Conservation (phyloP, 2,888 invertebrate species). For the Prionchulus punctatus region DNA sequence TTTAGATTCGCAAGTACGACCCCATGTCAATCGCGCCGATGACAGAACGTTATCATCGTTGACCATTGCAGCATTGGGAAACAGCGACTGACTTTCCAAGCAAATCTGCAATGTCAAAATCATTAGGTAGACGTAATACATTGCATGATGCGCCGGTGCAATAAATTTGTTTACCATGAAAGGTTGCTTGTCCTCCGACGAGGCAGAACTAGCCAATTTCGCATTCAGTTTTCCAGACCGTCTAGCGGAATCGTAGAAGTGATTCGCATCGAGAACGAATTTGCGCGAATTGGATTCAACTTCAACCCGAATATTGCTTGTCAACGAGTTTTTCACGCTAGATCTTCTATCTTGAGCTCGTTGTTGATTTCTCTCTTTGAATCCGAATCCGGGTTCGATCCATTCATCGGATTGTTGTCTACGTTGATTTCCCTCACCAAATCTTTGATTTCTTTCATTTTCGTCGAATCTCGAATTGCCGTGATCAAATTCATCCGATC, state of each 20-base stretch:
- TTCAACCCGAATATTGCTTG: background rate
- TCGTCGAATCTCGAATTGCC: too few relatives aligned
- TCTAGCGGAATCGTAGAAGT: background rate
- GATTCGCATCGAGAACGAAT: background rate
- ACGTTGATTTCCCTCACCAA: background rate
- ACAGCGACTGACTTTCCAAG: conserved; percentile 2
- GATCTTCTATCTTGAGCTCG: too few relatives aligned
- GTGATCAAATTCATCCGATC: too few relatives aligned
- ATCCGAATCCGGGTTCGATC: too few relatives aligned
- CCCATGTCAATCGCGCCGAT: conserved; percentile 5
- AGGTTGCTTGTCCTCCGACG: too few relatives aligned
- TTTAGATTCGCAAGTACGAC: conserved; percentile 1
- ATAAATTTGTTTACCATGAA: too few relatives aligned
- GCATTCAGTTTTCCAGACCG: background rate
- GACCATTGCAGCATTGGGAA: conserved; percentile 4
- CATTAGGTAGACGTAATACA: too few relatives aligned
- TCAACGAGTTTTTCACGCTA: background rate
- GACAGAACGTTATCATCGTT: conserved; percentile 2
- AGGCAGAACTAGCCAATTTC: background rate
- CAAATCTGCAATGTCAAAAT: conserved; percentile 8
- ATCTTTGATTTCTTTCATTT: background rate
- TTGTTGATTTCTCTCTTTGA: too few relatives aligned
- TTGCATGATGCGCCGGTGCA: too few relatives aligned
- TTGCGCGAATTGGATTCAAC: background rate
- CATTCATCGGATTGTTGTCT: too few relatives aligned